Evolutionary conservation across 2,888 invertebrate species (phyloP), one percentile per base, ranked within the genome.

Genomic region (Cheilosia vulpina): DNA sequence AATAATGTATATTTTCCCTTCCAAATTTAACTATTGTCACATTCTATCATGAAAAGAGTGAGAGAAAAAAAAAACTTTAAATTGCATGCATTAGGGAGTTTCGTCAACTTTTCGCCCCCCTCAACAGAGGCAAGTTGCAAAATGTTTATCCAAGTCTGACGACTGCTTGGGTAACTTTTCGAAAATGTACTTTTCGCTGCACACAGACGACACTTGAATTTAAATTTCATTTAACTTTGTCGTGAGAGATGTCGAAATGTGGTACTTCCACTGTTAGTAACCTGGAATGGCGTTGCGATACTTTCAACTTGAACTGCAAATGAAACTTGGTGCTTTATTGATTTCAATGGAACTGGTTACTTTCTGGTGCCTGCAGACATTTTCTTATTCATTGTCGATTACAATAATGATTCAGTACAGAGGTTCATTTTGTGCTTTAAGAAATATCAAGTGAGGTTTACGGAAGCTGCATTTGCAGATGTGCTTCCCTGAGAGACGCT

Each of bases 161-260:
- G 63, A 63, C 45, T 47, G 13, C 47, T 17, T 19, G 47, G 17
- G 31, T 34, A 63, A 63, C 31, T 63, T 50, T 34, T 9, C 24
- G 27, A n/a, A 45, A 69, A 58, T 47, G n/a, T 11, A 24, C 34
- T 50, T 60, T 69, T 69, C 57, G 19, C 55, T 55, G 34, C 57
- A 69, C 57, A 50, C 60, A 57, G 47, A 69, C 34, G 68, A 27
- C 27, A 60, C 41, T 72, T 19, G 60, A 72, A 41, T 60, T 72
- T 24, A 27, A 72, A 60, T 72, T 72, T 27, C 60, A 24, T 60
- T 72, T 19, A 72, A 60, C 60, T 52, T 60, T 72, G 47, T 21
- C 34, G 13, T 6, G 4, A 21, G 11, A 21, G 13, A 31, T 4
- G 9, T 24, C 15, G 60, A 27, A 38, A 55, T 68, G 50, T 21